A percentile compares a stretch with the other conserved stretches of the same genome.
phyloP scores from a whole-genome alignment of 2,797 vertebrate genomes.

The Sebastiscus tertius region DNA sequence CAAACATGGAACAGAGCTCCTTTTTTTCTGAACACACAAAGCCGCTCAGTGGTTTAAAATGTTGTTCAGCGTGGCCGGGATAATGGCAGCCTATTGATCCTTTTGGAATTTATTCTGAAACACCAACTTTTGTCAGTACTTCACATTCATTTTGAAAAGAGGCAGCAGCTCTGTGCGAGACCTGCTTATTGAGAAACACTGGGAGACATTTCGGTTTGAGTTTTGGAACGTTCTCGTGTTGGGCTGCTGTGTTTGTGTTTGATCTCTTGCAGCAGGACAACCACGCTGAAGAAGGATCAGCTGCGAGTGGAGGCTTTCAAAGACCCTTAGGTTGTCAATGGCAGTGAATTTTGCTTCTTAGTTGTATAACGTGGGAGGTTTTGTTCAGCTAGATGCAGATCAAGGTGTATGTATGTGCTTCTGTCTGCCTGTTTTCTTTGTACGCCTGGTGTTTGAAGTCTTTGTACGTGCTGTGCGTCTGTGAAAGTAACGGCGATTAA shows the following conservation, averaged over 20 bases:
- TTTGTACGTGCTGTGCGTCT: slow-evolving; percentile 12
- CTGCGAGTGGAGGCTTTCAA: slow-evolving; percentile 63
- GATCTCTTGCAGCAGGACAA: slow-evolving; percentile 56
- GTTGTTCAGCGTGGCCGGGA: slow-evolving; percentile 47
- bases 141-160: slow-evolving; percentile 47
- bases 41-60: slow-evolving; percentile 59
- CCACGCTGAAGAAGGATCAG: slow-evolving; percentile 43
- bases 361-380: slow-evolving; percentile 62
- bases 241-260: slow-evolving; percentile 49
- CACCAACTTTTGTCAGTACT: slow-evolving; percentile 35
- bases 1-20: slow-evolving; percentile 56
- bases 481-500: slow-evolving; percentile 52
- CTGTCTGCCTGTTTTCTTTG: slow-evolving; percentile 15
- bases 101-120: slow-evolving; percentile 52
- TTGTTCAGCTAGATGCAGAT: slow-evolving; percentile 67
- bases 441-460: slow-evolving; percentile 14
- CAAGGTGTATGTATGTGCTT: slow-evolving; percentile 62
- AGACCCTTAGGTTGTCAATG: slow-evolving; percentile 63
- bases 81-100: slow-evolving; percentile 67
- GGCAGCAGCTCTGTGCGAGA: slow-evolving; percentile 1
- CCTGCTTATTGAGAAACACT: slow-evolving; percentile 22
- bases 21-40: slow-evolving; percentile 66
- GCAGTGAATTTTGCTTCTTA: slow-evolving; percentile 57
- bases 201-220: slow-evolving; percentile 19
- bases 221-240: slow-evolving; percentile 32